Evolutionary conservation across 2,888 invertebrate species (phyloP).

Genomic region (Euzetes globulus): DNA sequence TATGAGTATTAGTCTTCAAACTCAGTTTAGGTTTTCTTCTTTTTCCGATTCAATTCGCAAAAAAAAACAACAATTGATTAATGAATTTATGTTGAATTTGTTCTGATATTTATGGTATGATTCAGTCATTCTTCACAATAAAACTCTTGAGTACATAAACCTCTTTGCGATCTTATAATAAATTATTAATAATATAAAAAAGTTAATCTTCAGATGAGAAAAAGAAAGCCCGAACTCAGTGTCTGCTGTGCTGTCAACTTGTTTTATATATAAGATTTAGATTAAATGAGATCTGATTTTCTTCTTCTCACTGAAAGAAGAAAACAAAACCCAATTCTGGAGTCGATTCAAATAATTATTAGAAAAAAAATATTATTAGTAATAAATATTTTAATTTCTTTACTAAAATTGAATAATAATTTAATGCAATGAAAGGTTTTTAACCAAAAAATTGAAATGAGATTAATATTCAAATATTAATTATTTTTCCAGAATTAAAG

Average conservation of each 20-base stretch:
- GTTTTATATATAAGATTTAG: not conserved
- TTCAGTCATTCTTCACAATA: slow-evolving; percentile 6
- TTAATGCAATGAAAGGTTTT: no score
- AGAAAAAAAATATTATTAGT: no score
- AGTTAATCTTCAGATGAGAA: not conserved
- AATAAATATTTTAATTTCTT: no score
- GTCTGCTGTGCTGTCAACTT: not conserved
- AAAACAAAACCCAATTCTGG: no score
- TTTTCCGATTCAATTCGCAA: not conserved
- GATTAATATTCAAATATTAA: no score
- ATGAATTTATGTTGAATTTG: not conserved
- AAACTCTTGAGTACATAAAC: no score
- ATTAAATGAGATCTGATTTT: not conserved
- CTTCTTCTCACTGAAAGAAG: not conserved
- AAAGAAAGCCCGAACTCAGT: not conserved
- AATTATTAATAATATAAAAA: not conserved
- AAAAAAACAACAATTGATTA: slow-evolving; percentile 12
- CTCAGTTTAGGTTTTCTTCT: not conserved
- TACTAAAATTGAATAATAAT: no score
- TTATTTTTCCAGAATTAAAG: no score
- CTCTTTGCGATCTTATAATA: not conserved
- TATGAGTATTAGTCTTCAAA: not conserved
- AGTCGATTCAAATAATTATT: no score
- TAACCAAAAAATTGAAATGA: no score
- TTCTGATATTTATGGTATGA: not conserved